These are phyloP conservation scores for Drosophila malerkotliana DNA, from an alignment of 1,140 invertebrate species.

Conservation along the genomic window DNA sequence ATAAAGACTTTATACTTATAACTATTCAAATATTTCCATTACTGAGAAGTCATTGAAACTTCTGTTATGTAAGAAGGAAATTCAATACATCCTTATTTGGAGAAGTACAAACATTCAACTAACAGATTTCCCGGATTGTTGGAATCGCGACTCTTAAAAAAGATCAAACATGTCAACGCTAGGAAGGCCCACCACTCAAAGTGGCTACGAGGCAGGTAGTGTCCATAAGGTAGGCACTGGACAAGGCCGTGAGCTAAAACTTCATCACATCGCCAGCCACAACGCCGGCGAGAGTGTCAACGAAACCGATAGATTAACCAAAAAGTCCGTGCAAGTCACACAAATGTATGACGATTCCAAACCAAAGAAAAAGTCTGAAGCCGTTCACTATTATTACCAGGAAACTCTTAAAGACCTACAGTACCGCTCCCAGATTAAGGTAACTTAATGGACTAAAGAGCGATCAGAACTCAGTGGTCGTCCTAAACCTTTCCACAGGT, in stretches of 20 bases:
- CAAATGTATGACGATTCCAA: not conserved
- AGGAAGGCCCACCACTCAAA: not conserved
- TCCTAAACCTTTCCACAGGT: constrained; percentile 23
- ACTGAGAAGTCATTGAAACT: not conserved
- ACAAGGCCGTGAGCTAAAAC: not conserved
- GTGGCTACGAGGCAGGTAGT: not conserved
- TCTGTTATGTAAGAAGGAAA: not conserved
- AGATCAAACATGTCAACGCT: constrained; percentile 2
- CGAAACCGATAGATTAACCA: not conserved
- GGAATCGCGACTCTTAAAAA: not conserved
- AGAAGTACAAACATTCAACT: not conserved
- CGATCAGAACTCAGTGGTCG: not conserved
- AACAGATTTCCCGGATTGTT: not conserved
- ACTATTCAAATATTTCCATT: not conserved
- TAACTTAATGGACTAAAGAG: not conserved
- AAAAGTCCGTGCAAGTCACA: constrained; percentile 52
- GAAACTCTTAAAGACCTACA: constrained; percentile 39
- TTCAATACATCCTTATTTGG: not conserved
- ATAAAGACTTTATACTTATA: no score
- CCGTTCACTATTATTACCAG: constrained; percentile 32
- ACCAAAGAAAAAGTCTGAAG: constrained; percentile 16
- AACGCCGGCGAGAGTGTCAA: not conserved
- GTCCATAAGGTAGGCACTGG: constrained; percentile 1
- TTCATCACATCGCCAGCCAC: not conserved
- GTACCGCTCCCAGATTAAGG: constrained; percentile 50